Conservation (phyloP, 2,797 vertebrate species). For the Notolabrus celidotus region DNA sequence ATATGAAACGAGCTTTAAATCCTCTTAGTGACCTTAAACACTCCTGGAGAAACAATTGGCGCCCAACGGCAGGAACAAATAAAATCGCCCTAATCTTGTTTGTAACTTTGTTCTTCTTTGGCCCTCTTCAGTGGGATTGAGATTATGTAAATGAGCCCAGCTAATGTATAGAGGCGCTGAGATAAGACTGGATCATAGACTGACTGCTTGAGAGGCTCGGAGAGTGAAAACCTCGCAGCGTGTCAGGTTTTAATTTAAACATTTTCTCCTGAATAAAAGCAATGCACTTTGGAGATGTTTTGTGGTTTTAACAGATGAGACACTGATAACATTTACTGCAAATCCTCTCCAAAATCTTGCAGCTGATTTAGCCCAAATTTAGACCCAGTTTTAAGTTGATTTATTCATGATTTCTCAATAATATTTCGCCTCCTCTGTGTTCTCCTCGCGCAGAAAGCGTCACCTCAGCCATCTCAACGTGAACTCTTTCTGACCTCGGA, state of each 20-base stretch:
- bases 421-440: slow-evolving; percentile 45
- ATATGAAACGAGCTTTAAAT: slow-evolving; percentile 88
- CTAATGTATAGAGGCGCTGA: slow-evolving; percentile 72
- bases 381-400: slow-evolving; percentile 11
- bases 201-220: slow-evolving; percentile 46
- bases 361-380: not conserved
- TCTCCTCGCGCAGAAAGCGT: slow-evolving; percentile 55
- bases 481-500: slow-evolving; percentile 91
- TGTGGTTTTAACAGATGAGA: too few relatives aligned
- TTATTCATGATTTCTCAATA: slow-evolving; percentile 51
- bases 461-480: slow-evolving; percentile 65
- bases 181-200: slow-evolving; percentile 77
- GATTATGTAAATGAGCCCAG: slow-evolving; percentile 81
- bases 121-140: slow-evolving; percentile 78
- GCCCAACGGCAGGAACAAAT: slow-evolving; percentile 85
- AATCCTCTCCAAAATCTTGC: not conserved
- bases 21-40: slow-evolving; percentile 88
- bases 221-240: slow-evolving; percentile 24
- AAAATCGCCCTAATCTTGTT: slow-evolving; percentile 89
- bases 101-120: slow-evolving; percentile 89
- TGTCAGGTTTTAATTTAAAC: not conserved
- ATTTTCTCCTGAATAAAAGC: slow-evolving; percentile 11
- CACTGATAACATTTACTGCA: not conserved
- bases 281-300: not conserved
- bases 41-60: slow-evolving; percentile 88